Percentiles rank a stretch among this genome's conserved stretches.
Conservation (phyloP, 2,888 invertebrate species). For the Thysanoteuthis rhombus region DNA sequence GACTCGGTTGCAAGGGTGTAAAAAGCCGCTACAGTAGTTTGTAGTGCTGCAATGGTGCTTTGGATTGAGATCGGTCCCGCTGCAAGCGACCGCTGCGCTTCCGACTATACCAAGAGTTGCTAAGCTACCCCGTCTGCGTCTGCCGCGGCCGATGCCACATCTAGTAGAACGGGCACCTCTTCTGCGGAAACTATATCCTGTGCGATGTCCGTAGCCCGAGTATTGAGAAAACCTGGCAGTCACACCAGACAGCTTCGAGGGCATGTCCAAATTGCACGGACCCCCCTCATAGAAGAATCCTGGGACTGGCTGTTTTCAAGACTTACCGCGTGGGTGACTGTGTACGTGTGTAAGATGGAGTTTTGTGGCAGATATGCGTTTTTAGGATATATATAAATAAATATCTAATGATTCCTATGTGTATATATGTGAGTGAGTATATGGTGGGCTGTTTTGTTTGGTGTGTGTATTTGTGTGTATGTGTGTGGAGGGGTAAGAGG, state of each 20-base stretch:
- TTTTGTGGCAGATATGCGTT: not conserved
- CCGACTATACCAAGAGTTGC: not conserved
- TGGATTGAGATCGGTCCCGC: not conserved
- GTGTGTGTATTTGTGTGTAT: not conserved
- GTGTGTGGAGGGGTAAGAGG: not conserved
- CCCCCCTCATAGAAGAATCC: constrained; percentile 12
- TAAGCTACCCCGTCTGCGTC: not conserved
- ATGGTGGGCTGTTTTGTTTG: not conserved
- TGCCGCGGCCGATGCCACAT: not conserved
- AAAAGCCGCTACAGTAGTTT: not conserved
- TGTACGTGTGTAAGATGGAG: not conserved
- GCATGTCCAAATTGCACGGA: not conserved
- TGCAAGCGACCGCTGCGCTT: not conserved
- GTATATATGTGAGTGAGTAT: not conserved
- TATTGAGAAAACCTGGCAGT: not conserved
- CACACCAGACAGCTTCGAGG: not conserved
- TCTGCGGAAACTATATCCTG: not conserved
- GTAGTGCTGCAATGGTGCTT: not conserved
- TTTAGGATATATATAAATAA: not conserved
- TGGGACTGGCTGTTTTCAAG: not conserved
- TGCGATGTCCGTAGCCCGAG: not conserved
- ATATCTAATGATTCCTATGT: not conserved
- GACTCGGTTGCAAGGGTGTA: not conserved
- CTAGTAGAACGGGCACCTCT: not conserved
- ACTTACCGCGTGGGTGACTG: not conserved